These are phyloP conservation scores for Hedychridium roseum DNA, from an alignment of 2,888 invertebrate genomes.

Conservation along the genomic window DNA sequence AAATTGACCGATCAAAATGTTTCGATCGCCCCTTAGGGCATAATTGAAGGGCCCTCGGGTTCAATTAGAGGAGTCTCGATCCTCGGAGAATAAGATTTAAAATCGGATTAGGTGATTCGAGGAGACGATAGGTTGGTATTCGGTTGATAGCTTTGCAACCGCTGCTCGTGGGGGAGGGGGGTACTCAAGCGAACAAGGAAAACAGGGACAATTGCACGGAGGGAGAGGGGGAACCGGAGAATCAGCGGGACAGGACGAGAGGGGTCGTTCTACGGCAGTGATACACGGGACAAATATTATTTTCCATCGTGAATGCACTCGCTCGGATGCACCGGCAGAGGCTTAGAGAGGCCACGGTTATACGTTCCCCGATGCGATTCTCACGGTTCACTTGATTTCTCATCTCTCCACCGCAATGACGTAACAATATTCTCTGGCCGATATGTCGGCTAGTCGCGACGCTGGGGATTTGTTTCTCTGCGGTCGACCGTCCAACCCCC, in stretches of 20 bases:
- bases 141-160: background rate
- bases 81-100: background rate
- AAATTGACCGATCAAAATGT: too few species aligned
- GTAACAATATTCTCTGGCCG: slow-evolving; percentile 34
- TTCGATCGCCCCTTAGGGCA: too few species aligned
- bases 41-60: too few species aligned
- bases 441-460: slow-evolving; percentile 29
- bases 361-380: slow-evolving; percentile 36
- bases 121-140: background rate
- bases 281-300: slow-evolving; percentile 41
- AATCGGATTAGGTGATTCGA: background rate
- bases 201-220: slow-evolving; percentile 10
- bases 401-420: slow-evolving; percentile 31
- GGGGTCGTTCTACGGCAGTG: slow-evolving; percentile 19
- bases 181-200: background rate
- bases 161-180: background rate
- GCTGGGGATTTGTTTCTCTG: slow-evolving; percentile 29
- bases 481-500: slow-evolving; percentile 5
- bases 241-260: slow-evolving; percentile 23
- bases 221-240: slow-evolving; percentile 15
- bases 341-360: slow-evolving; percentile 23
- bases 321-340: slow-evolving; percentile 26
- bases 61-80: slow-evolving; percentile 6
- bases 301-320: slow-evolving; percentile 38
- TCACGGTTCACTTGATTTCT: slow-evolving; percentile 45